Evolutionary conservation across 2,797 vertebrate genomes (phyloP), one percentile per base, ranked within the genome.

Genomic region (Etheostoma perlongum): DNA sequence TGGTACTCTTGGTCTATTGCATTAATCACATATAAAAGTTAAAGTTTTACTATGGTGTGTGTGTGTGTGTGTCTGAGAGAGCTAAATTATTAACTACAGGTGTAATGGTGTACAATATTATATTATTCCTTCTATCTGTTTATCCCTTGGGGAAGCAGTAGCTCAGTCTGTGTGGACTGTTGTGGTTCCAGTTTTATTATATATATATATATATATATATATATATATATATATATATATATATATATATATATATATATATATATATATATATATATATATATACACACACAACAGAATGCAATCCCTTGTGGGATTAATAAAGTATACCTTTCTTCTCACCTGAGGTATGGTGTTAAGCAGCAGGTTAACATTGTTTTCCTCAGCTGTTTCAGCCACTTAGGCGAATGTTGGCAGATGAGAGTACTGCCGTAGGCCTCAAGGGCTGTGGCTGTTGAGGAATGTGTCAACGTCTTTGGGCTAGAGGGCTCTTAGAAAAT

Each of bases 381-480:
- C 19, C 8, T 49, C 4, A 15, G 21, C 44, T 30, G 48, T 64
- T 66, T 11, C 15, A 52, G 25, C 27, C 5, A 6, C 6, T 11
- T 21, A 15, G 18, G n/a, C 19, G 19, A 67, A 36, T 10, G 21
- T 75, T n/a, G 69, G 48, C 27, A 42, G 60, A 48, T 21, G 1
- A 52, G 13, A 21, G 19, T 30, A 1, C 21, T 30, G 33, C 40
- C 2, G 33, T 11, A 21, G 40, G 46, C 57, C 69, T 25, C 52
- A 2, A 61, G 53, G 19, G 30, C 2, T 2, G 15, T 16, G 51
- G 48, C 57, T 72, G 47, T 6, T 5, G 13, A 70, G 70, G 78
- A 90, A 87, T 83, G 74, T 79, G 65, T 57, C 23, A n/a, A 0
- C 0, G 2, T 66, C 79, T 53, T 58, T 1, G 0, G 51, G 42